These are phyloP conservation scores for Lasaia peninsularis DNA, from an alignment of 1,140 invertebrate species.

Conservation along the genomic window DNA sequence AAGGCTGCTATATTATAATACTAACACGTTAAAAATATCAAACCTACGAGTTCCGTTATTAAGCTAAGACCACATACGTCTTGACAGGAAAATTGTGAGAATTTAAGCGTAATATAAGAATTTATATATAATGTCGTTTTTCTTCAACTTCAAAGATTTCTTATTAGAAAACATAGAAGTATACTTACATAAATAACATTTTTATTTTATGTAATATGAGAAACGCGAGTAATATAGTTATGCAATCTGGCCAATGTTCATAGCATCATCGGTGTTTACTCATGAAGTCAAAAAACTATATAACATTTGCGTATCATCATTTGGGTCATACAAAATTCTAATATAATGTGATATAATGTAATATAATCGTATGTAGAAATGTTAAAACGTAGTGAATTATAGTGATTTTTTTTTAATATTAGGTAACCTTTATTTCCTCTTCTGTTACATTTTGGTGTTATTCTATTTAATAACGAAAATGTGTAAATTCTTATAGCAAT, in stretches of 20 bases:
- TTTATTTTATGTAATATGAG: too few relatives aligned
- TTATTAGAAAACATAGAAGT: too few relatives aligned
- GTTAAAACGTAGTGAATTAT: slow-evolving; percentile 22
- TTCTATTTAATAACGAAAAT: slow-evolving; percentile 37
- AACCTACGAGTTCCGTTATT: not conserved
- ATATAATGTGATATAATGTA: slow-evolving; percentile 69
- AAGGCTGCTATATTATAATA: not conserved
- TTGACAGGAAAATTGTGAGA: not conserved
- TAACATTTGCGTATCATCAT: not conserved
- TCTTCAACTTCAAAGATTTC: too few relatives aligned
- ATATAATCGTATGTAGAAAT: slow-evolving; percentile 33
- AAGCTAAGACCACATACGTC: not conserved
- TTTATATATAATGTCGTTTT: too few relatives aligned
- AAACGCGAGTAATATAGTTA: too few relatives aligned
- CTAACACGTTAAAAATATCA: not conserved
- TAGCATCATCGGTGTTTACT: not conserved
- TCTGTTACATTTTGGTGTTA: slow-evolving; percentile 62
- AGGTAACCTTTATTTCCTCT: slow-evolving; percentile 32
- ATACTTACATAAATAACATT: too few relatives aligned
- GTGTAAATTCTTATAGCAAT: slow-evolving; percentile 69
- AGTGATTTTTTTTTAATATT: slow-evolving; percentile 32
- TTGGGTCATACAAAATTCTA: slow-evolving; percentile 64
- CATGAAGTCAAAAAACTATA: too few relatives aligned
- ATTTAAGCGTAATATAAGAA: too few relatives aligned
- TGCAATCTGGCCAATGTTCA: not conserved